phyloP scores from a whole-genome alignment of 2,888 invertebrate species.

The Maniola hyperantus region DNA sequence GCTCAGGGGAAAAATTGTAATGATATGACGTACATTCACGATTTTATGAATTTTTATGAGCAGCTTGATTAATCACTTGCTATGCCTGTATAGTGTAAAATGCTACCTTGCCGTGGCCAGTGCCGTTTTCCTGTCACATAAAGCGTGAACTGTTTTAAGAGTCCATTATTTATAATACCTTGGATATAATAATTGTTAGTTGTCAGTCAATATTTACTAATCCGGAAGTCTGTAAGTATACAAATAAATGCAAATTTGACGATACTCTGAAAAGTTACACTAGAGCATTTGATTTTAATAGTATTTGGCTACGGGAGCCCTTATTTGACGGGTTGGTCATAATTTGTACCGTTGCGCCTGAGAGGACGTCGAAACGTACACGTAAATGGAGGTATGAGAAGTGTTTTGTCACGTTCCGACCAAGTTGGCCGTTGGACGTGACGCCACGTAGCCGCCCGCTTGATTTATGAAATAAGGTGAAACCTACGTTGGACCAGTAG shows the following conservation, averaged over 20 bases:
- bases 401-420: conserved; percentile 69
- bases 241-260: not conserved
- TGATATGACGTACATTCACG: conserved; percentile 13
- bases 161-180: too few species aligned
- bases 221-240: too few species aligned
- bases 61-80: not conserved
- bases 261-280: too few species aligned
- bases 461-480: conserved; percentile 71
- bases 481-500: conserved; percentile 52
- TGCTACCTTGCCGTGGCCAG: too few species aligned
- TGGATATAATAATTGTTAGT: too few species aligned
- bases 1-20: conserved; percentile 1
- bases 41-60: conserved; percentile 14
- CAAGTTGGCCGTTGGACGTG: conserved; percentile 65
- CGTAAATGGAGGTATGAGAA: conserved; percentile 44
- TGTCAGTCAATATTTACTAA: too few species aligned
- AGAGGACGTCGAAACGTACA: not conserved
- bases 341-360: not conserved
- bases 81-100: not conserved
- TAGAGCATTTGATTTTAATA: too few species aligned
- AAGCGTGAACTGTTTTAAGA: too few species aligned
- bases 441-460: conserved; percentile 59
- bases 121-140: too few species aligned
- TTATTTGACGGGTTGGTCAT: not conserved
- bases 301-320: too few species aligned